These are phyloP conservation scores for Lasioglossum morio DNA, from an alignment of 2,888 invertebrate species.

Conservation along the genomic window DNA sequence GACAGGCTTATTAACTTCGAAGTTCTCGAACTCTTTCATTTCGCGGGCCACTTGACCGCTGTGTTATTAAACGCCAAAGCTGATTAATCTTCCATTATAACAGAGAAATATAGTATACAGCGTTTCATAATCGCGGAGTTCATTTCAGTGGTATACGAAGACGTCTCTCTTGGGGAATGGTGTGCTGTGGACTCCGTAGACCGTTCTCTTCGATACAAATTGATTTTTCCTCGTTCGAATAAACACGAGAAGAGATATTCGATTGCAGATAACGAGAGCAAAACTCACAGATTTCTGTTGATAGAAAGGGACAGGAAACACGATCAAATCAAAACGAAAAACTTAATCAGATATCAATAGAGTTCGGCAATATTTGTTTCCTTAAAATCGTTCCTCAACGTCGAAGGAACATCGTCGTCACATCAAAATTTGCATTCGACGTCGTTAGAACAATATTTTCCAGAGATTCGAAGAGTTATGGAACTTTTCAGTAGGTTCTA, in stretches of 20 bases:
- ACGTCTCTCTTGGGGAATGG: neutral
- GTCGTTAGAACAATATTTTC: too few relatives aligned
- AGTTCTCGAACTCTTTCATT: neutral
- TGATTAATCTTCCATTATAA: neutral
- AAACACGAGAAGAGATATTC: neutral
- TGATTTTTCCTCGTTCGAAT: neutral
- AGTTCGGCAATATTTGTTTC: neutral
- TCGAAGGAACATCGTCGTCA: too few relatives aligned
- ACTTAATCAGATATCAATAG: neutral
- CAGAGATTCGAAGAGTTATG: too few relatives aligned
- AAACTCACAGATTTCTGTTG: neutral
- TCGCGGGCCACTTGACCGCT: neutral
- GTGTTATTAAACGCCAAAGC: neutral
- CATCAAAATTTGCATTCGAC: too few relatives aligned
- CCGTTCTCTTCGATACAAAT: neutral
- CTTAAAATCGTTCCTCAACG: too few relatives aligned
- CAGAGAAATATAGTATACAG: neutral
- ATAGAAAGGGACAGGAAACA: neutral
- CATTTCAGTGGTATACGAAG: neutral
- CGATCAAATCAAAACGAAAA: neutral
- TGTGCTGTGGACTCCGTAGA: neutral
- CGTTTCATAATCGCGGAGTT: neutral
- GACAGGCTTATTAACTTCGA: constrained; percentile 2
- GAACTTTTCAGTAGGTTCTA: too few relatives aligned
- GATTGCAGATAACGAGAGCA: neutral